phyloP scores from a whole-genome alignment of 2,797 vertebrate genomes.

The Microcaecilia unicolor region DNA sequence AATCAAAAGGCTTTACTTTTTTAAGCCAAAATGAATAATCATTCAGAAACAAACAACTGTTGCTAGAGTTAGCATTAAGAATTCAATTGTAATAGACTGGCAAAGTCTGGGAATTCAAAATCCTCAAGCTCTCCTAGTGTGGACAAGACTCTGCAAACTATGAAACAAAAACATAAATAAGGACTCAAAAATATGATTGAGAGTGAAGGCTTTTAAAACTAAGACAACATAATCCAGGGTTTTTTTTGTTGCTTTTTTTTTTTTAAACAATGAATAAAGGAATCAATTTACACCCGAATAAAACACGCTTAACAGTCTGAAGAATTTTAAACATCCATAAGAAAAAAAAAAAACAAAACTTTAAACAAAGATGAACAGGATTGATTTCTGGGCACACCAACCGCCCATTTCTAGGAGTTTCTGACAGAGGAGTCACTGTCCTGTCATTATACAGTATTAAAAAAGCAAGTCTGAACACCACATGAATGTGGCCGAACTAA shows the following conservation, averaged over 20 bases:
- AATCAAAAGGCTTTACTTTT: conserved; percentile 69
- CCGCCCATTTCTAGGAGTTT: conserved; percentile 37
- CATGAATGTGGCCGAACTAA: background rate
- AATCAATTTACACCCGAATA: conserved; percentile 67
- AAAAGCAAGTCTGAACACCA: conserved; percentile 27
- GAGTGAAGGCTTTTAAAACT: conserved; percentile 51
- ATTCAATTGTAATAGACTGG: conserved; percentile 45
- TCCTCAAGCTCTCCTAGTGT: conserved; percentile 51
- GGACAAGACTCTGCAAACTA: conserved; percentile 56
- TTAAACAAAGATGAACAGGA: conserved; percentile 44
- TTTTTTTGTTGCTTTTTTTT: conserved; percentile 24
- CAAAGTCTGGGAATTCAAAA: conserved; percentile 49
- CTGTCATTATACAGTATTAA: too few species aligned
- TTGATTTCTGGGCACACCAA: conserved; percentile 41
- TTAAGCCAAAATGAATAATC: conserved; percentile 41
- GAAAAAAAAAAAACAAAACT: conserved; percentile 38
- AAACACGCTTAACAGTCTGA: conserved; percentile 55
- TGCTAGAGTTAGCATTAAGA: conserved; percentile 73
- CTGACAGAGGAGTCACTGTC: conserved; percentile 34
- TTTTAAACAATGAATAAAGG: conserved; percentile 66
- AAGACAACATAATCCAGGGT: conserved; percentile 50
- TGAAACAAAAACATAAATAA: conserved; percentile 61
- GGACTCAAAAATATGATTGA: conserved; percentile 41
- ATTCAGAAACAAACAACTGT: conserved; percentile 83
- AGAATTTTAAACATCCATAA: conserved; percentile 48